Conservation (phyloP, 2,888 invertebrate species). For the Rhamphomyia laevipes region DNA sequence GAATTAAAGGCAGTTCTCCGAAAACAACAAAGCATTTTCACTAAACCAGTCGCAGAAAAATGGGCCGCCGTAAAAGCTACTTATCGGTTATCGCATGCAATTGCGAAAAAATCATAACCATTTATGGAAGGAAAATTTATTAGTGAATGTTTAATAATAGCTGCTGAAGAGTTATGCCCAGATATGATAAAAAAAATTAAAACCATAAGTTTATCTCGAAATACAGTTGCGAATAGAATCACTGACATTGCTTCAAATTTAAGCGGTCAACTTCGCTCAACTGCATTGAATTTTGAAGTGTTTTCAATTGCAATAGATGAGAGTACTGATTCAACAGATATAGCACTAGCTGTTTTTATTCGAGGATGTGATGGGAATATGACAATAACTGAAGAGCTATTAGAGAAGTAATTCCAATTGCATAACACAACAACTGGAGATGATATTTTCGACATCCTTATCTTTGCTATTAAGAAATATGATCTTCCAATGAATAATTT, state of each 20-base stretch:
- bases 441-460: not conserved
- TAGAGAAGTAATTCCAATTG: conserved; percentile 1
- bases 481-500: not conserved
- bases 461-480: not conserved
- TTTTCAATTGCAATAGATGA: not conserved
- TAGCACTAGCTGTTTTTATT: conserved; percentile 1
- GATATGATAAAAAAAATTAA: not conserved
- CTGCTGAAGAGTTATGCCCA: not conserved
- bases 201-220: not conserved
- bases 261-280: not conserved
- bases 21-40: conserved; percentile 16
- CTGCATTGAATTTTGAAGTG: not conserved
- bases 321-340: not conserved
- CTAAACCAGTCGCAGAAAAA: conserved; percentile 14
- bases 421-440: not conserved
- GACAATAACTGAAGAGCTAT: conserved; percentile 1
- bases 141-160: not conserved
- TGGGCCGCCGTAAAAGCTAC: conserved; percentile 7
- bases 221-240: not conserved
- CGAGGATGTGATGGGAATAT: conserved; percentile 1
- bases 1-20: too few species aligned
- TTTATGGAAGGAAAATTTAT: not conserved
- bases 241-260: not conserved
- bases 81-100: not conserved
- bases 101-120: not conserved